phyloP scores from a whole-genome alignment of 1,140 invertebrate species.

The Drepana arcuata region DNA sequence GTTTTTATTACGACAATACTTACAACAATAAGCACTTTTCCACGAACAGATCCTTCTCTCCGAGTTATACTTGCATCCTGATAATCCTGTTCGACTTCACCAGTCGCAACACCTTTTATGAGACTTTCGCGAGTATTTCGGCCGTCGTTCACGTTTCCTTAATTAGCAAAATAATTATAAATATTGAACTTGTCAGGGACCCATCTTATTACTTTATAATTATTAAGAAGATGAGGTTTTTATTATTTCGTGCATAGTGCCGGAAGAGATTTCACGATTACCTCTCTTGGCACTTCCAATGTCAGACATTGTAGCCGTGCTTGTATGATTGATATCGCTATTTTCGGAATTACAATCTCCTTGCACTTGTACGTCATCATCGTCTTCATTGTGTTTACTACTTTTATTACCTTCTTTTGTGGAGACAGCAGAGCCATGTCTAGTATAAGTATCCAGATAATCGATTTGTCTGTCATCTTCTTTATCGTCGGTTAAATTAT shows the following conservation, averaged over 20 bases:
- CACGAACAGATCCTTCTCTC: conserved; percentile 43
- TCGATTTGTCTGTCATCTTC: conserved; percentile 17
- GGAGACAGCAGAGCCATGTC: too few relatives aligned
- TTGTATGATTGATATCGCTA: conserved; percentile 48
- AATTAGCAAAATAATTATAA: conserved; percentile 68
- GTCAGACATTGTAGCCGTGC: conserved; percentile 42
- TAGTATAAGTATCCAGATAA: too few relatives aligned
- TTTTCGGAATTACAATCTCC: conserved; percentile 57
- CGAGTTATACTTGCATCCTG: conserved; percentile 69
- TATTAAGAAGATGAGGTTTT: conserved; percentile 35
- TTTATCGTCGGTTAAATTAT: conserved; percentile 23
- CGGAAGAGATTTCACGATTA: conserved; percentile 50
- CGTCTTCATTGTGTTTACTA: conserved; percentile 47
- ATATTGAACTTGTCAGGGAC: conserved; percentile 65
- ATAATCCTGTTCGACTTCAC: conserved; percentile 75
- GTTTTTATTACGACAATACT: conserved; percentile 38
- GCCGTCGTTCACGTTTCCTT: conserved; percentile 56
- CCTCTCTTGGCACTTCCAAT: conserved; percentile 55
- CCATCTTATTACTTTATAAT: conserved; percentile 39
- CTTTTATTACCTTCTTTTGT: conserved; percentile 46
- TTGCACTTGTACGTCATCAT: conserved; percentile 61
- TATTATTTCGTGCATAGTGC: conserved; percentile 50
- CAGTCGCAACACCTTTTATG: conserved; percentile 77
- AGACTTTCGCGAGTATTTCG: conserved; percentile 66
- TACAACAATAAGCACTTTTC: conserved; percentile 53